Percentiles rank a stretch among this genome's conserved stretches.
These are phyloP conservation scores for Ondatra zibethicus DNA, from an alignment of 2,113 vertebrate genomes.

Conservation along the genomic window DNA sequence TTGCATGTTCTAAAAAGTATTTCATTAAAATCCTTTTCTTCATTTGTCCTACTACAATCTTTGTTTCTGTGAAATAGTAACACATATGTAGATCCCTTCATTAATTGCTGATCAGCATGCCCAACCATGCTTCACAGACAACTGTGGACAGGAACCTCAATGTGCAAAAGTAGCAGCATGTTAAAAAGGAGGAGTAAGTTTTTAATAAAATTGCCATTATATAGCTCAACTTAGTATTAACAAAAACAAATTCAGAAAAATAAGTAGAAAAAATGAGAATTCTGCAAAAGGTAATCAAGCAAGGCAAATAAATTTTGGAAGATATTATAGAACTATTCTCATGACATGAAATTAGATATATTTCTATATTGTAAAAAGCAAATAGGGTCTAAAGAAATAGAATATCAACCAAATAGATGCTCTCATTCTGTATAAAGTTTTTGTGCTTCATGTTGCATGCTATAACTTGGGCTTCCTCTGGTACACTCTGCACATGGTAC, in stretches of 20 bases:
- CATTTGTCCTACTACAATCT: not conserved
- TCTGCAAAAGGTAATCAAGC: slow-evolving; percentile 40
- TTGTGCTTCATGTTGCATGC: slow-evolving; percentile 62
- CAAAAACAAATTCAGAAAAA: slow-evolving; percentile 70
- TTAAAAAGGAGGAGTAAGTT: slow-evolving; percentile 31
- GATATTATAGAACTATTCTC: slow-evolving; percentile 79
- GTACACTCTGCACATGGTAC: slow-evolving; percentile 67
- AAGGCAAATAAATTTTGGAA: slow-evolving; percentile 80
- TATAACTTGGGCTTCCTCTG: not conserved
- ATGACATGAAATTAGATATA: slow-evolving; percentile 70
- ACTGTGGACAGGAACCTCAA: slow-evolving; percentile 73
- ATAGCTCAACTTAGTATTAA: slow-evolving; percentile 65
- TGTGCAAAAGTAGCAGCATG: slow-evolving; percentile 67
- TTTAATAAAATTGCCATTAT: slow-evolving; percentile 67
- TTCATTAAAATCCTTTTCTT: not conserved
- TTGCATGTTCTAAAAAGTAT: not conserved
- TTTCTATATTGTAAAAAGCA: slow-evolving; percentile 72
- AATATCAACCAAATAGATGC: slow-evolving; percentile 82
- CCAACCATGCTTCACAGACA: slow-evolving; percentile 20
- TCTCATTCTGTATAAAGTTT: slow-evolving; percentile 81
- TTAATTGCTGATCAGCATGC: not conserved
- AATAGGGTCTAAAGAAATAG: slow-evolving; percentile 73
- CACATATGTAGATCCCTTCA: not conserved
- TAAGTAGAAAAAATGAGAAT: slow-evolving; percentile 71
- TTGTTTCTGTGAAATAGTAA: not conserved